A percentile compares a stretch with the other conserved stretches of the same genome.
phyloP scores from a whole-genome alignment of 2,797 vertebrate genomes.

The Peromyscus nudipes region DNA sequence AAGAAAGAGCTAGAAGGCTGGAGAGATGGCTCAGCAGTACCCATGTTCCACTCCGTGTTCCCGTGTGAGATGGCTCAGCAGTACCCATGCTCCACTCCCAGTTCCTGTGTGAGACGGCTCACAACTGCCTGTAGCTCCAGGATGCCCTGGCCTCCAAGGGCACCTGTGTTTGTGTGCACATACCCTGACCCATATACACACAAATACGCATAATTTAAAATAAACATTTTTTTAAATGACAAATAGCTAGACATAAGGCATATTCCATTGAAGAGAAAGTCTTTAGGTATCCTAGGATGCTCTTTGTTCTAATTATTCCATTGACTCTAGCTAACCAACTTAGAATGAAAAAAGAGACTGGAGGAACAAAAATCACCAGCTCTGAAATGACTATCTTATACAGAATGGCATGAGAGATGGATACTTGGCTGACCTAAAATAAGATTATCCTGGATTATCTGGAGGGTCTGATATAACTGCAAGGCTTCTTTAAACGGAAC shows the following conservation, averaged over 20 bases:
- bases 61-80: background rate
- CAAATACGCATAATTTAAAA: background rate
- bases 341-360: background rate
- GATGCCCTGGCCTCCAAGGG: background rate
- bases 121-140: background rate
- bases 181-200: background rate
- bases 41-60: too few species aligned
- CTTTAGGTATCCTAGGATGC: background rate
- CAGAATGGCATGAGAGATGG: background rate
- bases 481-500: background rate
- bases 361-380: background rate
- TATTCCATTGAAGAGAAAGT: slow-evolving; percentile 40
- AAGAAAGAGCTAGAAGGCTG: background rate
- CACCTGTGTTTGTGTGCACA: background rate
- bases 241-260: background rate
- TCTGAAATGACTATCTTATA: slow-evolving; percentile 18
- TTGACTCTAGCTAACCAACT: slow-evolving; percentile 14
- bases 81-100: too few species aligned
- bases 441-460: background rate
- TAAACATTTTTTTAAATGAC: background rate
- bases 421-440: slow-evolving; percentile 21
- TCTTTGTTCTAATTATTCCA: background rate
- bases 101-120: background rate
- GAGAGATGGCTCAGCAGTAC: background rate
- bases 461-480: background rate